phyloP scores from a whole-genome alignment of 2,797 vertebrate species.

The Liasis olivaceus region DNA sequence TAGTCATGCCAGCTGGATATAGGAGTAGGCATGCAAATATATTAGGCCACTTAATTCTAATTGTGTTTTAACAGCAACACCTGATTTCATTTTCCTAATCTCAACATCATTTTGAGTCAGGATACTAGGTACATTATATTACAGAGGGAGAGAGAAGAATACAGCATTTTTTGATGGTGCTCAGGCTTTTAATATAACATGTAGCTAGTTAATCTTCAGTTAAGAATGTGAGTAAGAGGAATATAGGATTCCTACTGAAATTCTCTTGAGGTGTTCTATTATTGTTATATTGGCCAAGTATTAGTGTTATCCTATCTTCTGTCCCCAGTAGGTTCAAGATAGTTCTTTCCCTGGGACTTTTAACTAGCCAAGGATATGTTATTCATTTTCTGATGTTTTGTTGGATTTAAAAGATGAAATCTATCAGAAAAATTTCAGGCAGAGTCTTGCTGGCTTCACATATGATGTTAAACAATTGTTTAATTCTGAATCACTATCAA shows the following conservation, averaged over 20 bases:
- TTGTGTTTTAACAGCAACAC: not conserved
- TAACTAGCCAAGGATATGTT: conserved; percentile 20
- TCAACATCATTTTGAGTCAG: not conserved
- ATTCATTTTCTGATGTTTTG: conserved; percentile 45
- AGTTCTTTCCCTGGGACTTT: conserved; percentile 49
- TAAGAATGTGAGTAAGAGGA: conserved; percentile 33
- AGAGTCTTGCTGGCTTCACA: no score
- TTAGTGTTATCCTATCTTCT: conserved; percentile 51
- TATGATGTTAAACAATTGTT: no score
- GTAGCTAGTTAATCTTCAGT: conserved; percentile 7
- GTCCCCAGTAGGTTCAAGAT: conserved; percentile 31
- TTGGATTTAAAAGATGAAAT: conserved; percentile 48
- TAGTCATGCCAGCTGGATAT: not conserved
- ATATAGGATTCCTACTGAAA: conserved; percentile 35
- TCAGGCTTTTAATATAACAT: not conserved
- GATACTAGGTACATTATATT: not conserved
- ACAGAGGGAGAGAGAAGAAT: not conserved
- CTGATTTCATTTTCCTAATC: not conserved
- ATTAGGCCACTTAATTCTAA: not conserved
- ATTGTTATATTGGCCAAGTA: conserved; percentile 54
- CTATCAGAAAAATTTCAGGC: not conserved
- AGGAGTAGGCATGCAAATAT: not conserved
- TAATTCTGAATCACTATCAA: no score
- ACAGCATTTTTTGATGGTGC: not conserved
- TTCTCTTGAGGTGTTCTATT: conserved; percentile 52